Percentiles rank a stretch among this genome's conserved stretches.
Evolutionary conservation across 2,797 vertebrate species (phyloP).

Genomic region (Falco rusticolus): DNA sequence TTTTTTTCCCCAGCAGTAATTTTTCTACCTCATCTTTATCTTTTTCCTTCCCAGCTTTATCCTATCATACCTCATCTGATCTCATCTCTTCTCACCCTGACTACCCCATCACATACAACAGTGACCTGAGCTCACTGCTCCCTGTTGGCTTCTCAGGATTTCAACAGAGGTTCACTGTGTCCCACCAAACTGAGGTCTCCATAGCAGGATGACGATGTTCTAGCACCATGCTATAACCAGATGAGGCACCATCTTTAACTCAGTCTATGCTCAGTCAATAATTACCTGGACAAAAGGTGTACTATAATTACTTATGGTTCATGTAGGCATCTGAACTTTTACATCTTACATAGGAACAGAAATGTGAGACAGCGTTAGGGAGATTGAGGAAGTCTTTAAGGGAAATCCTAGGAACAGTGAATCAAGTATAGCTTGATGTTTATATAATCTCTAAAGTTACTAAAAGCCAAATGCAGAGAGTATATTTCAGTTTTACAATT

Average conservation of each 20-base stretch:
- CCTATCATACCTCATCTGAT: no score
- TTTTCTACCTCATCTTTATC: no score
- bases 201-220: rapidly evolving
- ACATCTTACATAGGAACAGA: background rate
- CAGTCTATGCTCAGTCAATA: background rate
- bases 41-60: no score
- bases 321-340: background rate
- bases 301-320: background rate
- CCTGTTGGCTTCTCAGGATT: background rate
- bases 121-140: no score
- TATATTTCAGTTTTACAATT: background rate
- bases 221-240: rapidly evolving
- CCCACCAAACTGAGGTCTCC: background rate
- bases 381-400: background rate
- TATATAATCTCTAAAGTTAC: background rate
- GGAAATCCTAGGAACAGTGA: background rate
- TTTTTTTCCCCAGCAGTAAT: no score
- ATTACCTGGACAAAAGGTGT: background rate
- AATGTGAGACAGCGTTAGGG: rapidly evolving
- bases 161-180: rapidly evolving
- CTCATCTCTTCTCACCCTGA: no score
- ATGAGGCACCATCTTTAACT: background rate
- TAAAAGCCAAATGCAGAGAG: background rate
- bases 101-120: no score
- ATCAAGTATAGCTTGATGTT: background rate